Evolutionary conservation across 2,888 invertebrate species (phyloP).

Genomic region (Xestoiulus laeticollis): DNA sequence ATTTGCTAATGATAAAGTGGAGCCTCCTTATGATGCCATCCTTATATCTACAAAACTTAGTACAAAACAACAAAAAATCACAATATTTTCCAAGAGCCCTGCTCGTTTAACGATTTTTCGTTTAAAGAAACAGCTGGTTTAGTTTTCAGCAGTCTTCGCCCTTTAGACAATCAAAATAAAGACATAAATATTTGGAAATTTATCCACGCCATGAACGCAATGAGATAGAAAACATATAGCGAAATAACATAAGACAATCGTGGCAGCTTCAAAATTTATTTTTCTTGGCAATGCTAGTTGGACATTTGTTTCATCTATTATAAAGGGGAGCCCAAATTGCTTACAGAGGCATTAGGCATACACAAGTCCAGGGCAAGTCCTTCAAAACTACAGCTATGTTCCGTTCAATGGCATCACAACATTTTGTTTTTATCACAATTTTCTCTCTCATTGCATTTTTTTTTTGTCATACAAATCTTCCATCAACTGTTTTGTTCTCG

Average conservation of each 20-base stretch:
- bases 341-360: background rate
- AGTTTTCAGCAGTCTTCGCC: background rate
- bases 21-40: no score
- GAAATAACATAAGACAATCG: background rate
- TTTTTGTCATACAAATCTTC: no score
- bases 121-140: background rate
- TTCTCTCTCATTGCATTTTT: background rate
- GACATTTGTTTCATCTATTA: background rate
- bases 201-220: background rate
- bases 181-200: background rate
- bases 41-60: no score
- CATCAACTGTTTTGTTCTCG: background rate
- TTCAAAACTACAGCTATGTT: background rate
- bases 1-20: background rate
- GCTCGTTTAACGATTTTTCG: background rate
- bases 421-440: background rate
- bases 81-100: background rate
- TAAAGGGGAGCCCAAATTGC: background rate
- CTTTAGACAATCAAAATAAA: slow-evolving; percentile 8
- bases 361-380: background rate
- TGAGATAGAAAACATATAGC: background rate
- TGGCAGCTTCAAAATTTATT: background rate
- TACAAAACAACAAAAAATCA: no score
- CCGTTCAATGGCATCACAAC: background rate
- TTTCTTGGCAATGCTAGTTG: background rate